Evolutionary conservation across 2,888 invertebrate species (phyloP).

Genomic region (Cerastoderma edule): DNA sequence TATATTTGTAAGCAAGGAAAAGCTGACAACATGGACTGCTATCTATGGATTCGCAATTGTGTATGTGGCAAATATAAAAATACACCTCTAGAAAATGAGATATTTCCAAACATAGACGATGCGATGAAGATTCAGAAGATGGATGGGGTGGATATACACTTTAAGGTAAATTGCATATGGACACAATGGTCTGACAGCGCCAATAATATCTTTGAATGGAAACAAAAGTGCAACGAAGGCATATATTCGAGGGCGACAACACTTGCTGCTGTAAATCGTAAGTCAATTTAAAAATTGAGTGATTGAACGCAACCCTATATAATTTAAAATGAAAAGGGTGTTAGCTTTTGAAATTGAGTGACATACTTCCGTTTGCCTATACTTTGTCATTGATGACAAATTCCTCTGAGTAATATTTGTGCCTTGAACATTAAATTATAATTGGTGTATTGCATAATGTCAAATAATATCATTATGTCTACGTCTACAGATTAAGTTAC

Average conservation of each 20-base stretch:
- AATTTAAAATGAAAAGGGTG: too few species aligned
- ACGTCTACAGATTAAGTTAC: too few species aligned
- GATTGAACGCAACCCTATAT: too few species aligned
- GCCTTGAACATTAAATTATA: too few species aligned
- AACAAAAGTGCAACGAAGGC: not conserved
- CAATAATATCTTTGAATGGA: not conserved
- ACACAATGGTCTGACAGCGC: not conserved
- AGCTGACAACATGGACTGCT: not conserved
- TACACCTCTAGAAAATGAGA: not conserved
- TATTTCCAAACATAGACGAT: not conserved
- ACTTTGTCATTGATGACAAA: too few species aligned
- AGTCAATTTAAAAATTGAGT: too few species aligned
- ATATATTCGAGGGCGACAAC: not conserved
- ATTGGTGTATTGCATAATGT: too few species aligned
- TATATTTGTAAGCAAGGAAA: not conserved
- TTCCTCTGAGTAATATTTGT: too few species aligned
- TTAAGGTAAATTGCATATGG: not conserved
- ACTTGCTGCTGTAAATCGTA: not conserved
- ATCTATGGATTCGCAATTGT: conserved; percentile 6
- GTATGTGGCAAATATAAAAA: not conserved
- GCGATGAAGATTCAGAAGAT: too few species aligned
- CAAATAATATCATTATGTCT: too few species aligned
- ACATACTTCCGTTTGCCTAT: too few species aligned
- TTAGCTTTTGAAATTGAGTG: too few species aligned
- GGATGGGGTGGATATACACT: conserved; percentile 11